These are phyloP conservation scores for Homalodisca vitripennis DNA, from an alignment of 1,140 invertebrate genomes.

Conservation along the genomic window DNA sequence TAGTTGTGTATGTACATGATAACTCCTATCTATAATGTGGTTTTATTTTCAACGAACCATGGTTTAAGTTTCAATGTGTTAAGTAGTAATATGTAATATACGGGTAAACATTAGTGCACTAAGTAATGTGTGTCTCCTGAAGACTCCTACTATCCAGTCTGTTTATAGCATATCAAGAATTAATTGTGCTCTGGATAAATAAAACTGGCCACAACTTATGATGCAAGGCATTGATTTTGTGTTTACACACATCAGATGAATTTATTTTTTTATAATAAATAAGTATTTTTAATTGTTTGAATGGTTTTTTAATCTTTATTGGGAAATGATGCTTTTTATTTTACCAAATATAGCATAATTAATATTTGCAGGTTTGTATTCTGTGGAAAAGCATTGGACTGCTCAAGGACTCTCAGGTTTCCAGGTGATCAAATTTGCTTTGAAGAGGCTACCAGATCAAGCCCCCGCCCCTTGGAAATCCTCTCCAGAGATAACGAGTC, in stretches of 20 bases:
- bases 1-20: no score
- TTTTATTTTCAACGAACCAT: no score
- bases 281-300: not conserved
- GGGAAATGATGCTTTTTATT: not conserved
- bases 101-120: no score
- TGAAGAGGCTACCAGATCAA: slow-evolving; percentile 24
- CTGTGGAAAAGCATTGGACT: slow-evolving; percentile 28
- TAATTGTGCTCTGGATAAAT: not conserved
- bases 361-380: slow-evolving; percentile 28
- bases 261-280: not conserved
- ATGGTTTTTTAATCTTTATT: not conserved
- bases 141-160: no score
- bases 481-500: no score
- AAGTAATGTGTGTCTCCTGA: no score
- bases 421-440: slow-evolving; percentile 28
- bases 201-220: no score
- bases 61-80: no score
- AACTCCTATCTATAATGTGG: no score
- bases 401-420: slow-evolving; percentile 26
- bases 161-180: no score
- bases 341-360: not conserved
- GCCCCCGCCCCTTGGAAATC: slow-evolving; percentile 29
- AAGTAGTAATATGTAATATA: no score
- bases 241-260: not conserved
- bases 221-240: not conserved